Conservation (phyloP, 2,888 invertebrate genomes). For the Drosophila melanosoma region DNA sequence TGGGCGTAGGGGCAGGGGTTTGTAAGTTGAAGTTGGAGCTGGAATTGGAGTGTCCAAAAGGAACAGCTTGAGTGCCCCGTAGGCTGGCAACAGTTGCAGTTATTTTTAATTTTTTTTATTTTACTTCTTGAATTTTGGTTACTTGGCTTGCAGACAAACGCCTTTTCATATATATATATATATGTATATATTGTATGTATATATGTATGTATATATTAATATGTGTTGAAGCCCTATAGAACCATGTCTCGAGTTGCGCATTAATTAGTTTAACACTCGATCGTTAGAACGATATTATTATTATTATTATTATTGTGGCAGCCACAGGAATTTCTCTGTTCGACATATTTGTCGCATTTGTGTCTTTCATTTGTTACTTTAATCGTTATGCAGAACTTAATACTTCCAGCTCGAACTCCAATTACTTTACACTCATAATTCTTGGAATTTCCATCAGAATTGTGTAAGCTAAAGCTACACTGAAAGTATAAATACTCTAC, state of each 20-base stretch:
- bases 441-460: conserved; percentile 53
- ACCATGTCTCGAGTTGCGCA: conserved; percentile 47
- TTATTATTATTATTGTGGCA: conserved; percentile 50
- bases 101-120: conserved; percentile 20
- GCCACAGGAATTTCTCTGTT: conserved; percentile 71
- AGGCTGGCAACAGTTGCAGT: conserved; percentile 59
- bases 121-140: conserved; percentile 8
- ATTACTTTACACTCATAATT: conserved; percentile 31
- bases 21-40: conserved; percentile 15
- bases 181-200: neutral
- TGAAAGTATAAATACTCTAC: neutral
- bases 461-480: neutral
- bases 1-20: neutral
- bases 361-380: conserved; percentile 1
- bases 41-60: conserved; percentile 55
- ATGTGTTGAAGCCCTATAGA: conserved; percentile 60
- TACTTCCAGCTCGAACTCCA: conserved; percentile 37
- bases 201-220: neutral
- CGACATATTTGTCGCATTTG: conserved; percentile 39
- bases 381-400: conserved; percentile 52
- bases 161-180: conserved; percentile 43
- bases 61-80: conserved; percentile 66
- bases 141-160: conserved; percentile 34
- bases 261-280: conserved; percentile 73
- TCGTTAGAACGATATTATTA: conserved; percentile 36